Evolutionary conservation across 2,797 vertebrate genomes (phyloP).

Genomic region (Labeo calbasu): DNA sequence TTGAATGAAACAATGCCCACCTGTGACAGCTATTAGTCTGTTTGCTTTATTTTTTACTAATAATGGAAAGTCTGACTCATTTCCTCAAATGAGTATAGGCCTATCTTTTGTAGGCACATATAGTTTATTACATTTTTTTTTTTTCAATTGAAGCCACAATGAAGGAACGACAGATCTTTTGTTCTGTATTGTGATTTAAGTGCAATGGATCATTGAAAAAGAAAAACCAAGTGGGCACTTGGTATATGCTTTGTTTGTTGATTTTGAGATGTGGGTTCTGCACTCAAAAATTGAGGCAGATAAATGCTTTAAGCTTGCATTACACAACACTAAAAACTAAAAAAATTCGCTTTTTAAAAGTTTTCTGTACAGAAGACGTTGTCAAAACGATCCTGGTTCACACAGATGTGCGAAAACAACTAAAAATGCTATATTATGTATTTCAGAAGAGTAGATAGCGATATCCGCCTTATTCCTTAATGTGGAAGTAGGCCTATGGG

Average conservation of each 20-base stretch:
- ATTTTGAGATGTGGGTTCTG: not conserved
- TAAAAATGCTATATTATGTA: not conserved
- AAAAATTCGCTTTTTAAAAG: not conserved
- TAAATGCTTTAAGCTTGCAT: not conserved
- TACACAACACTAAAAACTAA: not conserved
- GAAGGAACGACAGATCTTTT: not conserved
- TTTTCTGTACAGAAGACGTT: not conserved
- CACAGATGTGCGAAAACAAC: not conserved
- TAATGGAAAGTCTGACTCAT: not conserved
- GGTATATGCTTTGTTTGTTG: not conserved
- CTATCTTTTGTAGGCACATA: not conserved
- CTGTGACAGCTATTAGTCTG: not conserved
- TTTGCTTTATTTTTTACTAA: not conserved
- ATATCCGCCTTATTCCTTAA: not conserved
- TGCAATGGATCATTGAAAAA: not conserved
- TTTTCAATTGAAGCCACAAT: not conserved
- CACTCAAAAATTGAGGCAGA: not conserved
- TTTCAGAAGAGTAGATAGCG: not conserved
- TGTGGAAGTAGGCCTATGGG: too few species aligned
- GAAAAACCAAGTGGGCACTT: not conserved
- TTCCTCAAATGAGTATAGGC: not conserved
- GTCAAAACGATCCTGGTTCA: not conserved
- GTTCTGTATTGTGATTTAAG: not conserved
- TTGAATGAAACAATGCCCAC: not conserved
- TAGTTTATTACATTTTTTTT: not conserved